These are phyloP conservation scores for Trachelus stipa DNA, from an alignment of 2,888 invertebrate species.

Conservation along the genomic window DNA sequence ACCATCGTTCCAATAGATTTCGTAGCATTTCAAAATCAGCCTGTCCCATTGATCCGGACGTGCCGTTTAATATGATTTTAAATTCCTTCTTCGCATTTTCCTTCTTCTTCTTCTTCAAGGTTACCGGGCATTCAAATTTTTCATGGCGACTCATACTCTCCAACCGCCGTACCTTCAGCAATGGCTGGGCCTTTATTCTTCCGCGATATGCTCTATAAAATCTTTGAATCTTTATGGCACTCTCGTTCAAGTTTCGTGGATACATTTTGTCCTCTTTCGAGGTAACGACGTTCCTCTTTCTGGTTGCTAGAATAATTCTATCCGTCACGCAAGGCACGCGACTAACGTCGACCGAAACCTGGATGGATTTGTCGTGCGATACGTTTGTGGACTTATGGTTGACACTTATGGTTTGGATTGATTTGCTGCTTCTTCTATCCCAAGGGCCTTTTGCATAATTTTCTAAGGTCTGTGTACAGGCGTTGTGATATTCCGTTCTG, in stretches of 20 bases:
- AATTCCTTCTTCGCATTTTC: too few species aligned
- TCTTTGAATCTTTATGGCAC: slow-evolving; percentile 52
- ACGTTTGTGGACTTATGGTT: slow-evolving; percentile 26
- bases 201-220: slow-evolving; percentile 67
- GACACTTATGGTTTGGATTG: slow-evolving; percentile 71
- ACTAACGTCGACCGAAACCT: slow-evolving; percentile 56
- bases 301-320: slow-evolving; percentile 66
- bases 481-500: slow-evolving; percentile 82
- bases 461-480: slow-evolving; percentile 82
- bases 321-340: slow-evolving; percentile 74
- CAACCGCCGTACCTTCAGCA: too few species aligned
- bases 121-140: not conserved
- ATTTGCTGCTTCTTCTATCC: slow-evolving; percentile 69
- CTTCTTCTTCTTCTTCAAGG: slow-evolving; percentile 29
- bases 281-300: not conserved
- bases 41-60: slow-evolving; percentile 71
- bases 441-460: slow-evolving; percentile 68
- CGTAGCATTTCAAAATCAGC: slow-evolving; percentile 81
- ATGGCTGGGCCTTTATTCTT: not conserved
- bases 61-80: too few species aligned
- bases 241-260: slow-evolving; percentile 23
- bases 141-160: too few species aligned
- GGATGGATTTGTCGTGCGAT: slow-evolving; percentile 39
- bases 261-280: not conserved
- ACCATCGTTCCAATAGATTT: slow-evolving; percentile 74